phyloP scores from a whole-genome alignment of 2,888 invertebrate species.

The Lampropteryx suffumata region DNA sequence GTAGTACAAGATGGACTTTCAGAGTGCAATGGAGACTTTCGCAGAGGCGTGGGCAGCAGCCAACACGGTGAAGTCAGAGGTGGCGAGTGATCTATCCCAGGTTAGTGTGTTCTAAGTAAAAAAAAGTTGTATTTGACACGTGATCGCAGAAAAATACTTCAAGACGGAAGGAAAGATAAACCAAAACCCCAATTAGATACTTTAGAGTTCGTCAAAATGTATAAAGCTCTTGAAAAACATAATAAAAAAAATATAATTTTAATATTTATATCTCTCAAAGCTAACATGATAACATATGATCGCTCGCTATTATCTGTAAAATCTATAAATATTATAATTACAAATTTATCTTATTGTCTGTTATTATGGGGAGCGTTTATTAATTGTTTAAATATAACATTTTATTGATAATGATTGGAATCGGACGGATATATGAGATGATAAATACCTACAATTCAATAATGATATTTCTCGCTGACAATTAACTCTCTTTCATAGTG shows the following conservation, averaged over 20 bases:
- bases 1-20: constrained; percentile 93
- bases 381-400: neutral
- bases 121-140: neutral
- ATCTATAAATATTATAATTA: neutral
- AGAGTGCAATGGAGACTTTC: constrained; percentile 99
- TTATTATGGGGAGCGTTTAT: neutral
- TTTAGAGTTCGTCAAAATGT: too few relatives aligned
- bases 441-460: neutral
- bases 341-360: neutral
- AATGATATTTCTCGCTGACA: too few relatives aligned
- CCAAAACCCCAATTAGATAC: too few relatives aligned
- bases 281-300: too few relatives aligned
- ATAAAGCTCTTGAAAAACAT: too few relatives aligned
- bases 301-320: neutral
- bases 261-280: too few relatives aligned
- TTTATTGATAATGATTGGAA: constrained; percentile 5
- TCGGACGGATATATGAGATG: neutral
- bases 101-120: constrained; percentile 66
- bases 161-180: too few relatives aligned
- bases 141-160: neutral
- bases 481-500: too few relatives aligned
- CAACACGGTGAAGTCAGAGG: constrained; percentile 85
- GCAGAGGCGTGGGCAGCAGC: constrained; percentile 99
- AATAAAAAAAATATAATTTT: too few relatives aligned
- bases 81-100: constrained; percentile 85